Evolutionary conservation across 2,797 vertebrate species (phyloP), one percentile per base, ranked within the genome.

Genomic region (Onychomys leucogaster): DNA sequence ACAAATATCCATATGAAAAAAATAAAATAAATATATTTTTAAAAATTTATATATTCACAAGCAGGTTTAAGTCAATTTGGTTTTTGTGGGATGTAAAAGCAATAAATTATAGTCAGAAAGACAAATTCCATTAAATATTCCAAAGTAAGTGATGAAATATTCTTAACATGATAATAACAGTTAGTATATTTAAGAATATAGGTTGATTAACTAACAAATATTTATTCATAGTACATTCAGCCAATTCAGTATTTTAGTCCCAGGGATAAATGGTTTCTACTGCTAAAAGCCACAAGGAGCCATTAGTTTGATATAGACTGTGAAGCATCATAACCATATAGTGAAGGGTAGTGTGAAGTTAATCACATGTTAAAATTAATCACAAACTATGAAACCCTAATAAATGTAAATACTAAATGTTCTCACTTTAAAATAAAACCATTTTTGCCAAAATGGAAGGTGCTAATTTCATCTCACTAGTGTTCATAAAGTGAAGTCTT

Each of bases 141-240:
- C 76, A 4, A 97, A 88, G 88, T 95, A 86, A 96, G 90, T 95
- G 23, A 89, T 85, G 90, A 90, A 93, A 92, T 96, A 95, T 97
- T 77, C 65, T 19, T 88, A 90, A 41, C 75, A 65, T 73, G 37
- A 77, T 85, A 25, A 96, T 91, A 83, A 41, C 59, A 85, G 49
- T 11, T 77, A 85, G 92, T 73, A 92, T 96, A 80, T 92, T 95
- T 96, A 97, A 94, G 69, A 27, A 13, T 94, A 63, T 84, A 86
- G 49, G 76, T 65, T 71, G 52, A 88, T 95, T 94, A 91, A 91
- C 57, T 12, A 89, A 78, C 61, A 95, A 95, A 94, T 94, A 96
- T 90, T 94, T 93, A 63, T 21, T 91, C 43, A 95, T 86, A 80
- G 84, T 6, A 41, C 80, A 71, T 82, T 96, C 63, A 85, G 43